These are phyloP conservation scores for Eonycteris spelaea DNA, from an alignment of 2,113 vertebrate genomes.

Conservation along the genomic window DNA sequence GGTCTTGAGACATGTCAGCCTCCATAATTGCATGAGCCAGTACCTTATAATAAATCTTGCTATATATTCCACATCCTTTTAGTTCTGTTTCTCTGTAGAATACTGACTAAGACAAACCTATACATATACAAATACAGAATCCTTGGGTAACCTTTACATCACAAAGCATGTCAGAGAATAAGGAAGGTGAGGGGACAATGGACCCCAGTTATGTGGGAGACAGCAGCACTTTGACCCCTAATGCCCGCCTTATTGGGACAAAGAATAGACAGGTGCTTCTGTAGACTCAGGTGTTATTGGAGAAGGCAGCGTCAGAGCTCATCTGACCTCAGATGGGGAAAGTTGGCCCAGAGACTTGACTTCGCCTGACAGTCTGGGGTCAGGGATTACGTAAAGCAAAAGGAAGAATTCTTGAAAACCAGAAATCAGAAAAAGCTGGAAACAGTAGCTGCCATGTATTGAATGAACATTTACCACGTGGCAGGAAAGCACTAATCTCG, in stretches of 20 bases:
- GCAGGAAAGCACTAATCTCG: background rate
- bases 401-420: background rate
- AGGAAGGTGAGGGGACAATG: background rate
- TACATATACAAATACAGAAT: background rate
- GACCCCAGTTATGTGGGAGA: background rate
- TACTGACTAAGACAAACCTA: background rate
- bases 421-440: background rate
- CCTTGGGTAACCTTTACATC: background rate
- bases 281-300: background rate
- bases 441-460: background rate
- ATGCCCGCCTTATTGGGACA: background rate
- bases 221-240: background rate
- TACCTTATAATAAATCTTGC: background rate
- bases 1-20: background rate
- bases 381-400: slow-evolving; percentile 9
- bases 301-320: background rate
- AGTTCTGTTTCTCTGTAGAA: background rate
- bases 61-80: background rate
- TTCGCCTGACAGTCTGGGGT: background rate
- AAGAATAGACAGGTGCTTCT: background rate
- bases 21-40: background rate
- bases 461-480: background rate
- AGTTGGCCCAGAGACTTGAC: background rate
- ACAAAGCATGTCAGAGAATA: background rate
- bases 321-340: background rate